phyloP scores from a whole-genome alignment of 2,888 invertebrate genomes.

The Acrobasis suavella region DNA sequence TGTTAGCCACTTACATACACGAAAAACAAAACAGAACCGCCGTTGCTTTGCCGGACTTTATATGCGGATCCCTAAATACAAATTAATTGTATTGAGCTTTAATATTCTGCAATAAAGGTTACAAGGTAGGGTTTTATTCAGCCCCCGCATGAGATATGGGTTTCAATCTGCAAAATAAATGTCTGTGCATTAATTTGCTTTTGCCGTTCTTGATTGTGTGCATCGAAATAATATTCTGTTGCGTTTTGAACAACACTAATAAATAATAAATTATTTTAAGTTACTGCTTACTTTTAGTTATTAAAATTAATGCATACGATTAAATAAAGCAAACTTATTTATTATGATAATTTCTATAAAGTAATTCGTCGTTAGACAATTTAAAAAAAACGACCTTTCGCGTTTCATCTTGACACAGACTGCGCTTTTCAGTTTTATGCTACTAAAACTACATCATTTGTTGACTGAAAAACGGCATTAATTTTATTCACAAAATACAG shows the following conservation, averaged over 20 bases:
- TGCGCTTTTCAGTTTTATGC: no score
- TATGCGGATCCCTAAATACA: background rate
- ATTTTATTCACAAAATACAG: no score
- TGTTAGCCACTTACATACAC: no score
- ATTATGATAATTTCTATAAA: no score
- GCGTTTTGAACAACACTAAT: background rate
- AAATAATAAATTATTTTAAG: constrained; percentile 5
- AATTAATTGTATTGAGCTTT: constrained; percentile 15
- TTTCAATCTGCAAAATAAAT: constrained; percentile 53
- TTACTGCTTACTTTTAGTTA: background rate
- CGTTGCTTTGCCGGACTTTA: no score
- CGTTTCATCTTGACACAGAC: no score
- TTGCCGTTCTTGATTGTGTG: constrained; percentile 47
- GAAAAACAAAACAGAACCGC: no score
- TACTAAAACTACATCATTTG: no score
- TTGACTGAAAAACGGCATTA: no score
- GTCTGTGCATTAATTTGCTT: constrained; percentile 53
- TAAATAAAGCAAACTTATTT: no score
- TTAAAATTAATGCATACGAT: background rate
- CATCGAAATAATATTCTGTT: constrained; percentile 39
- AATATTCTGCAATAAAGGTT: constrained; percentile 11
- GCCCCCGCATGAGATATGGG: constrained; percentile 49
- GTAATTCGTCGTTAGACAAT: no score
- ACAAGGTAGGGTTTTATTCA: background rate
- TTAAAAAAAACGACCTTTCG: no score